These are phyloP conservation scores for Mesorhabditis sp. DNA, from an alignment of 2,888 invertebrate genomes.

Conservation along the genomic window DNA sequence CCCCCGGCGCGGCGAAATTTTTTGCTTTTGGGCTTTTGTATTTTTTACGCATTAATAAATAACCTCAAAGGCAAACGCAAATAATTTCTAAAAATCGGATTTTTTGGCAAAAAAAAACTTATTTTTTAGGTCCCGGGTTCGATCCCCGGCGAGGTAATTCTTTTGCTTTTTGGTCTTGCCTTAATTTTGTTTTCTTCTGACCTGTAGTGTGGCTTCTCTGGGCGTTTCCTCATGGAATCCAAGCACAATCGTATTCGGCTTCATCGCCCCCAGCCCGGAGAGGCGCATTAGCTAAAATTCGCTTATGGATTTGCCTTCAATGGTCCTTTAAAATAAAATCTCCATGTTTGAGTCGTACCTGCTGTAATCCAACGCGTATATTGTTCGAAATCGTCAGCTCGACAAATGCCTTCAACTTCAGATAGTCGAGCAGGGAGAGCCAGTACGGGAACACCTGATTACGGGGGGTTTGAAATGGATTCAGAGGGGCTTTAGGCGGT, in stretches of 20 bases:
- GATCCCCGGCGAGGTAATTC: not conserved
- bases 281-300: constrained; percentile 36
- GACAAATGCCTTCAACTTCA: constrained; percentile 92
- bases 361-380: constrained; percentile 84
- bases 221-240: constrained; percentile 80
- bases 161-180: not conserved
- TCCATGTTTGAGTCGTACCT: constrained; percentile 66
- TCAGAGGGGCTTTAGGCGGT: no score
- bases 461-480: not conserved
- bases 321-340: not conserved
- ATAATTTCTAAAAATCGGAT: not conserved
- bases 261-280: constrained; percentile 92
- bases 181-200: constrained; percentile 9
- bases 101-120: no score
- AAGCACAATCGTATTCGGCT: constrained; percentile 91
- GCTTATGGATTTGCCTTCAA: not conserved
- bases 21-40: not conserved
- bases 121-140: not conserved
- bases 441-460: constrained; percentile 75
- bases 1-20: not conserved
- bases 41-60: no score
- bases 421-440: constrained; percentile 87
- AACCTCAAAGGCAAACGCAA: no score
- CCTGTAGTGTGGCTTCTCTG: constrained; percentile 74
- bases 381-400: constrained; percentile 83